Evolutionary conservation across 1,140 invertebrate genomes (phyloP).

Genomic region (Phortica variegata): DNA sequence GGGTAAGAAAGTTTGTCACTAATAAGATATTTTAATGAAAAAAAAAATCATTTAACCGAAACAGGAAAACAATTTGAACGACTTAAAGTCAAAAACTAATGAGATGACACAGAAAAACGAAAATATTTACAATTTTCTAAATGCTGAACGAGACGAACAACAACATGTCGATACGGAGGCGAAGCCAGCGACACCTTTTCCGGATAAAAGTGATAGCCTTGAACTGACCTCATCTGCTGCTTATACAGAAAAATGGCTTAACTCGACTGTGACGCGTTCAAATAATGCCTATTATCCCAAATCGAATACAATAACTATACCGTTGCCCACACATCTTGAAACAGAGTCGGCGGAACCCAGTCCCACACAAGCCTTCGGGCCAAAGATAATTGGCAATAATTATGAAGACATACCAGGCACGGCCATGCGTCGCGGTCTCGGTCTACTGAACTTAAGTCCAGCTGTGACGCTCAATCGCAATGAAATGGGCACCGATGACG

Average conservation of each 20-base stretch:
- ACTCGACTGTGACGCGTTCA: constrained; percentile 32
- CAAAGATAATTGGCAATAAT: constrained; percentile 32
- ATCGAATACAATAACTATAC: constrained; percentile 27
- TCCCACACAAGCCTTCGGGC: constrained; percentile 47
- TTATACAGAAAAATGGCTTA: constrained; percentile 49
- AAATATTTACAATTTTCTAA: constrained; percentile 18
- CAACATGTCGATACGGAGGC: not conserved
- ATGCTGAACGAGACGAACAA: constrained; percentile 1
- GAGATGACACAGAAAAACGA: constrained; percentile 2
- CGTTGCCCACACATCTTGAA: constrained; percentile 47
- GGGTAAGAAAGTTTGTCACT: constrained; percentile 22
- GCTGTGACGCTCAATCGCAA: constrained; percentile 2
- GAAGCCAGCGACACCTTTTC: constrained; percentile 21
- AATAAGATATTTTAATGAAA: too few relatives aligned
- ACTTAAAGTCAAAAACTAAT: constrained; percentile 15
- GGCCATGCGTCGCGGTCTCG: constrained; percentile 37
- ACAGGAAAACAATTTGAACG: constrained; percentile 28
- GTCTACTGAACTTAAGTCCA: constrained; percentile 31
- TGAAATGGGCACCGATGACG: constrained; percentile 5
- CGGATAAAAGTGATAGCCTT: constrained; percentile 3
- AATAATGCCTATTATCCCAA: constrained; percentile 30
- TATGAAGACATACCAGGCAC: constrained; percentile 50
- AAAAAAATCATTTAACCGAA: not conserved
- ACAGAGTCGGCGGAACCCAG: constrained; percentile 48
- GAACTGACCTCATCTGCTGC: constrained; percentile 12